Conservation (phyloP, 2,797 vertebrate species). For the Chiloscyllium punctatum region DNA sequence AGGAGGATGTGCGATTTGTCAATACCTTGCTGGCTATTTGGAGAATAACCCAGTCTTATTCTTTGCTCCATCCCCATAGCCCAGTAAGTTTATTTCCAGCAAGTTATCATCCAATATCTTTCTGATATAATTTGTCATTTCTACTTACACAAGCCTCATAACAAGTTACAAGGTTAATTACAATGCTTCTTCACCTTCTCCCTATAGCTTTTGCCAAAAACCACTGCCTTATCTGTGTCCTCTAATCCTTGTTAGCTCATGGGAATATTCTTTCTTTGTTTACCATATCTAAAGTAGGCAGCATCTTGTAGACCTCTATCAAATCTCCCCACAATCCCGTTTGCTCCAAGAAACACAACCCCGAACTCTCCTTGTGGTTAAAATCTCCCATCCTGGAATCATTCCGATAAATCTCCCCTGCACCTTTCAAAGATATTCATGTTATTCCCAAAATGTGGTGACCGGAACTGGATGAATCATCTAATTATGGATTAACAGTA, state of each 20-base stretch:
- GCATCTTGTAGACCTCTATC: background rate
- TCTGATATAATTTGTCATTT: no score
- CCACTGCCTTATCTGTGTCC: background rate
- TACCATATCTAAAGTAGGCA: background rate
- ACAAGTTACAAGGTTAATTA: background rate
- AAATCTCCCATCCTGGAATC: background rate
- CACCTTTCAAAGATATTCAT: background rate
- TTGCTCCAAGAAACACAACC: background rate
- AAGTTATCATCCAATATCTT: no score
- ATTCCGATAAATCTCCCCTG: background rate
- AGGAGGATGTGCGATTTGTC: no score
- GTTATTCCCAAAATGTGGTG: background rate
- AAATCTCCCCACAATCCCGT: background rate
- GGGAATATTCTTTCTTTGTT: background rate
- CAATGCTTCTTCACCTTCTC: background rate
- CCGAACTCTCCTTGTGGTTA: background rate
- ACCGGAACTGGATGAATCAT: background rate
- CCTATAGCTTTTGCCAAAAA: background rate
- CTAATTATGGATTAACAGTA: background rate
- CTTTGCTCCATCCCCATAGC: no score
- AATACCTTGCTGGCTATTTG: no score
- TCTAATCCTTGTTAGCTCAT: background rate
- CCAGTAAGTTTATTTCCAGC: no score
- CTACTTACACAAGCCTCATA: background rate
- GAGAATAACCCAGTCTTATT: no score